Evolutionary conservation across 2,113 vertebrate species (phyloP).

Genomic region (Glaucidium brasilianum): DNA sequence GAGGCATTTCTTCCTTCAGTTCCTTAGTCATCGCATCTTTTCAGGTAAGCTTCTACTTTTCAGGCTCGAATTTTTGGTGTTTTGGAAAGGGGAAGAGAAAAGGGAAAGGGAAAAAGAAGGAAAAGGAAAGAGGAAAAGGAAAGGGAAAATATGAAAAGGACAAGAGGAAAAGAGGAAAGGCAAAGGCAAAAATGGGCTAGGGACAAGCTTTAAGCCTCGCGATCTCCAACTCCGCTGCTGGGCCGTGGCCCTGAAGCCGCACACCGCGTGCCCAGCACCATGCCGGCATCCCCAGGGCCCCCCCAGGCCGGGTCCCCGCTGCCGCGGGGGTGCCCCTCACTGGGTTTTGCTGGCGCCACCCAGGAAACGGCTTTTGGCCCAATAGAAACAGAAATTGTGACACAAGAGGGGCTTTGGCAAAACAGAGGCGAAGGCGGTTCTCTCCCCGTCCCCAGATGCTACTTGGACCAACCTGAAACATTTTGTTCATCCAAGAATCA

Average conservation of each 20-base stretch:
- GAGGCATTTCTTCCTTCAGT: too few species aligned
- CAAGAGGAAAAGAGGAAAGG: background rate
- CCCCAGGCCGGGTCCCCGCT: too few species aligned
- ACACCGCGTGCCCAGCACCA: fast-evolving
- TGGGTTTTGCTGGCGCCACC: background rate
- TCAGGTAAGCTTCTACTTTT: background rate
- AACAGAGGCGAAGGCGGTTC: background rate
- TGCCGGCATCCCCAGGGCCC: background rate
- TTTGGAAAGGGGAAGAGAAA: background rate
- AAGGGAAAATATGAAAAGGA: background rate
- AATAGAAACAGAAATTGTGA: background rate
- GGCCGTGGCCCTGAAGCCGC: fast-evolving
- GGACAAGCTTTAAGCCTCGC: background rate
- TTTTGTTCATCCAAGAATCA: background rate
- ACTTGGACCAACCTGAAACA: background rate
- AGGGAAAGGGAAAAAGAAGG: too few species aligned
- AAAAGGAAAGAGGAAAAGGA: background rate
- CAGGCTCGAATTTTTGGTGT: too few species aligned
- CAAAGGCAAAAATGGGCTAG: background rate
- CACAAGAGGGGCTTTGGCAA: fast-evolving
- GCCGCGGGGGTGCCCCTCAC: fast-evolving
- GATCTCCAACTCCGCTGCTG: fast-evolving
- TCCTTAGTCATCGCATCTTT: too few species aligned
- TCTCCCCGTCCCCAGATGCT: background rate
- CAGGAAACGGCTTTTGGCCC: background rate